phyloP scores from a whole-genome alignment of 2,888 invertebrate species.

The Melinopterus prodromus region DNA sequence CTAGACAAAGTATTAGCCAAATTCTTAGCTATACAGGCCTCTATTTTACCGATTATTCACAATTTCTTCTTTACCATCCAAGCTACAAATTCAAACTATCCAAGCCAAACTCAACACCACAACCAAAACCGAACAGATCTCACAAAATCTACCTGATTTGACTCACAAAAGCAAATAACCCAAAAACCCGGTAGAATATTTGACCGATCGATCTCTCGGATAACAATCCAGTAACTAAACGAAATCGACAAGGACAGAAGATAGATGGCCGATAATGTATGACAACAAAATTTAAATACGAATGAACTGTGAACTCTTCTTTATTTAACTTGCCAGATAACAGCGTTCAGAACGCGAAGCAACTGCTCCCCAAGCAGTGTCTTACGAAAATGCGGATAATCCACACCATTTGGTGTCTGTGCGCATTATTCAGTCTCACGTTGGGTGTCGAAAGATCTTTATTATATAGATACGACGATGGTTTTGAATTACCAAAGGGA shows the following conservation, averaged over 20 bases:
- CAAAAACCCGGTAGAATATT: not conserved
- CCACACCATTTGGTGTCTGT: conserved; percentile 60
- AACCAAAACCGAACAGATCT: not conserved
- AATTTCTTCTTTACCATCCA: not conserved
- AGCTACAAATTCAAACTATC: not conserved
- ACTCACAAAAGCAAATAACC: not conserved
- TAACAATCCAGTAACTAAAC: conserved; percentile 14
- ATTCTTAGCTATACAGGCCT: not conserved
- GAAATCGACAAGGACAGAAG: conserved; percentile 41
- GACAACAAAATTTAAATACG: conserved; percentile 42
- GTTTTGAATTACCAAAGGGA: conserved; percentile 64
- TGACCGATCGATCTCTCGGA: not conserved
- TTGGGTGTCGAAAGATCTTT: conserved; percentile 62
- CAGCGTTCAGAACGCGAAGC: conserved; percentile 23
- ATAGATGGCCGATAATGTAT: not conserved
- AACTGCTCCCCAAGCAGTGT: conserved; percentile 25
- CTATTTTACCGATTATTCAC: not conserved
- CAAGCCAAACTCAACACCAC: not conserved
- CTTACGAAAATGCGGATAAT: conserved; percentile 45
- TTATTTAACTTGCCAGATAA: conserved; percentile 37
- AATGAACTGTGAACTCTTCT: conserved; percentile 51
- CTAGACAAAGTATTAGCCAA: too few relatives aligned
- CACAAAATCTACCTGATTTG: not conserved
- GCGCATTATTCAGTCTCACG: conserved; percentile 36
- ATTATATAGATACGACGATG: conserved; percentile 71